Conservation (phyloP, 1,140 invertebrate species). For the Drosophila setifemur region DNA sequence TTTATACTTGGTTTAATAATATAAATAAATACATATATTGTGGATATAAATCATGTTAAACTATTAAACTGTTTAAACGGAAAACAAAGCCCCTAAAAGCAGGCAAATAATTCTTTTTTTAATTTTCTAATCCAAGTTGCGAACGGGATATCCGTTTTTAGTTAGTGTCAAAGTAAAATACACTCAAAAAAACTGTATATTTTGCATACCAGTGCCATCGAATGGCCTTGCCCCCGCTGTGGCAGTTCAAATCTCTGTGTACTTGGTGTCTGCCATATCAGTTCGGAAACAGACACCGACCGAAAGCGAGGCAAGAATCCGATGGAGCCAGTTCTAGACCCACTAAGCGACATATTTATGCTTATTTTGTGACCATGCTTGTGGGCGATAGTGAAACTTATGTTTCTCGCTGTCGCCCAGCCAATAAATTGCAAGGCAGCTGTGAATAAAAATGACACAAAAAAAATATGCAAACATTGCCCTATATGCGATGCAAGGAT, state of each 20-base stretch:
- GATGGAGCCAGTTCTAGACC: neutral
- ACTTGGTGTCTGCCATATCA: constrained; percentile 16
- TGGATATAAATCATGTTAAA: no score
- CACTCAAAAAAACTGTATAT: neutral
- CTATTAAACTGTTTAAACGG: no score
- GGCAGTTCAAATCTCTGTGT: neutral
- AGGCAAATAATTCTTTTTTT: no score
- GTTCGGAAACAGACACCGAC: constrained; percentile 3
- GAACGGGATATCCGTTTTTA: no score
- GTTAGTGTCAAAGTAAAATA: no score
- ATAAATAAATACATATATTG: no score
- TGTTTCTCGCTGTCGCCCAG: constrained; percentile 59
- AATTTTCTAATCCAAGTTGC: no score
- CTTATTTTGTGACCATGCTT: constrained; percentile 57
- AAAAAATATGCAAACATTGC: neutral
- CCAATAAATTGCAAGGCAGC: constrained; percentile 64
- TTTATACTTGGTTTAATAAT: no score
- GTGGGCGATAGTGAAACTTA: constrained; percentile 75
- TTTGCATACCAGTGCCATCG: neutral
- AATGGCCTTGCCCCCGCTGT: constrained; percentile 1
- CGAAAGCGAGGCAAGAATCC: neutral
- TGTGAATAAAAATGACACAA: neutral
- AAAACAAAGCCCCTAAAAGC: no score
- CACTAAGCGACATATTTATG: constrained; percentile 60
- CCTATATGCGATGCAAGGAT: neutral